Percentiles rank a stretch among this genome's conserved stretches.
Conservation (phyloP, 2,797 vertebrate genomes). For the Tachyglossus aculeatus region DNA sequence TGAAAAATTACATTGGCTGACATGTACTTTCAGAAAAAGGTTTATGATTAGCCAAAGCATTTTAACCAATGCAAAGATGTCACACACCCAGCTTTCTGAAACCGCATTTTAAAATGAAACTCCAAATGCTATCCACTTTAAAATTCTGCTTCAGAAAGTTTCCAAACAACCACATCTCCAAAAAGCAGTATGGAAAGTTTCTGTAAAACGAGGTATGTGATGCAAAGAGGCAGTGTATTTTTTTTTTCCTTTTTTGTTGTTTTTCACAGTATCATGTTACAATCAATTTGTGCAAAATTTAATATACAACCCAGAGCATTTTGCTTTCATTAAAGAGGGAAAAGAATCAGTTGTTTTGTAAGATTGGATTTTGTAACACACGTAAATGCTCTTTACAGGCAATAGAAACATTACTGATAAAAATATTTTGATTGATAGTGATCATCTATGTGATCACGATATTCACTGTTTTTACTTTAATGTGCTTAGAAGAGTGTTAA, state of each 20-base stretch:
- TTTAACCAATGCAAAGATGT: slow-evolving; percentile 42
- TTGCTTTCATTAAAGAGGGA: slow-evolving; percentile 52
- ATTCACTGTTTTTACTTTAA: slow-evolving; percentile 55
- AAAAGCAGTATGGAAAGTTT: slow-evolving; percentile 68
- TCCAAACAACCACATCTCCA: slow-evolving; percentile 36
- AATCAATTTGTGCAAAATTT: slow-evolving; percentile 70
- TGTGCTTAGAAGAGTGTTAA: slow-evolving; percentile 14
- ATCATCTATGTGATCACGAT: slow-evolving; percentile 52
- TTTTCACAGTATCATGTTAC: slow-evolving; percentile 77
- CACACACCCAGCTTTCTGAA: slow-evolving; percentile 28
- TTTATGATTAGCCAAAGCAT: slow-evolving; percentile 43
- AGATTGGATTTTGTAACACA: slow-evolving; percentile 47
- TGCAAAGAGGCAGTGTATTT: slow-evolving; percentile 69
- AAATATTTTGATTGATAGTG: slow-evolving; percentile 52
- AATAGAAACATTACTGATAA: slow-evolving; percentile 58
- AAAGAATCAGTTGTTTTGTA: slow-evolving; percentile 50
- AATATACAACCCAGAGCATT: slow-evolving; percentile 60
- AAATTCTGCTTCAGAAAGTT: slow-evolving; percentile 40
- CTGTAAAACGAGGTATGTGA: slow-evolving; percentile 80
- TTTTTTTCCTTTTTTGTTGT: slow-evolving; percentile 29
- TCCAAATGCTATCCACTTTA: slow-evolving; percentile 48
- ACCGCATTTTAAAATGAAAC: slow-evolving; percentile 47
- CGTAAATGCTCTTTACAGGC: slow-evolving; percentile 42
- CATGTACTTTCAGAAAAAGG: slow-evolving; percentile 19
- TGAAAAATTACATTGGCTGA: slow-evolving; percentile 27